These are phyloP conservation scores for Patella vulgata DNA, from an alignment of 1,140 invertebrate species.

Conservation along the genomic window DNA sequence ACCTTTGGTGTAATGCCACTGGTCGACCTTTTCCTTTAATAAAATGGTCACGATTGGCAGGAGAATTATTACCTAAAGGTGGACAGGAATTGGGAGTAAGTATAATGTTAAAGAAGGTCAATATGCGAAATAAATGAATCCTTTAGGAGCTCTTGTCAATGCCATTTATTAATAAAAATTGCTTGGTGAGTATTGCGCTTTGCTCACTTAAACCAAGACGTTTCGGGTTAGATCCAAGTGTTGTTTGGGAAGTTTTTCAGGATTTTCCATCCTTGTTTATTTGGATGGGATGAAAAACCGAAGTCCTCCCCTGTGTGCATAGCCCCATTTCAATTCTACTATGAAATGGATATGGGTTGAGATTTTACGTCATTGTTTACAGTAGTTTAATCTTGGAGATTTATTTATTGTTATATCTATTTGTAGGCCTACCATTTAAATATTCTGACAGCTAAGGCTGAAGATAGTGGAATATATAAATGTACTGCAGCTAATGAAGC, in stretches of 20 bases:
- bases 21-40: conserved; percentile 45
- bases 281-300: too few species aligned
- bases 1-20: conserved; percentile 42
- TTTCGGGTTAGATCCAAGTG: too few species aligned
- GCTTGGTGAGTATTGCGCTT: neutral
- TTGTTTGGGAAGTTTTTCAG: too few species aligned
- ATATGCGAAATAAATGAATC: too few species aligned
- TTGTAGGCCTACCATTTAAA: conserved; percentile 34
- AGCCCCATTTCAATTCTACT: neutral
- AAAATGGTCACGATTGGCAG: conserved; percentile 48
- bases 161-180: neutral
- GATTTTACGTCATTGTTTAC: neutral
- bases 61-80: conserved; percentile 45
- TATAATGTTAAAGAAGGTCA: too few species aligned
- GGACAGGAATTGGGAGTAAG: conserved; percentile 42
- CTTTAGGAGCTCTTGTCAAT: neutral
- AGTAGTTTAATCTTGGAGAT: neutral
- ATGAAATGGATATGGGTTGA: neutral
- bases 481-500: conserved; percentile 46
- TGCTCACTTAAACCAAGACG: neutral
- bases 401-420: conserved; percentile 8
- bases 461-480: conserved; percentile 48
- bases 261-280: too few species aligned
- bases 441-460: conserved; percentile 26
- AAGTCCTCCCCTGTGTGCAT: neutral